Conservation (phyloP, 2,113 vertebrate species). For the Harpagus bidentatus region DNA sequence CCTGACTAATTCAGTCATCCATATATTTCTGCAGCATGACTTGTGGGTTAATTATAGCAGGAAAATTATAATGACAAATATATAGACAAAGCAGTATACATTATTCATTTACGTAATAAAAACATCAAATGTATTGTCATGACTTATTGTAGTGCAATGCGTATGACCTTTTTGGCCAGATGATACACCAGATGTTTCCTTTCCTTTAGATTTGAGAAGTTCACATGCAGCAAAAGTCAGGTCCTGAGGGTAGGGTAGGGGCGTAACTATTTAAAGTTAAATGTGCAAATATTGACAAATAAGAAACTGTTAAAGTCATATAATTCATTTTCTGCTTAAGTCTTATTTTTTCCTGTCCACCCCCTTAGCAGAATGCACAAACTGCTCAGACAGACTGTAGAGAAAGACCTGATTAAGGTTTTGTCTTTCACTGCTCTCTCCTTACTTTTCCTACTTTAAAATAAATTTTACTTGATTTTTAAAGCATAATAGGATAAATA, state of each 20-base stretch:
- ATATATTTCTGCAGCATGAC: slow-evolving; percentile 55
- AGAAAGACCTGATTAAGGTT: neutral
- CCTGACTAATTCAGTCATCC: slow-evolving; percentile 46
- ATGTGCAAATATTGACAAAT: neutral
- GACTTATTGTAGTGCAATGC: slow-evolving; percentile 49
- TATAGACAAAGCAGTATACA: slow-evolving; percentile 44
- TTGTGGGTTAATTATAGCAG: slow-evolving; percentile 63
- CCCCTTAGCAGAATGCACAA: neutral
- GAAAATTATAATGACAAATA: slow-evolving; percentile 61
- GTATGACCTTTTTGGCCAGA: slow-evolving; percentile 17
- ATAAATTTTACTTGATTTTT: neutral
- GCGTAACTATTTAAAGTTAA: neutral
- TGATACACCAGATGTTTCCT: slow-evolving; percentile 72
- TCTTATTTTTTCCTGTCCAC: neutral
- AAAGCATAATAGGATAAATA: neutral
- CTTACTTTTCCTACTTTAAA: neutral
- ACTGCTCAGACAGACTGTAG: neutral
- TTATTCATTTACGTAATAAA: slow-evolving; percentile 74
- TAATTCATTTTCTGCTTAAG: neutral
- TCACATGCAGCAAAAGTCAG: slow-evolving; percentile 20
- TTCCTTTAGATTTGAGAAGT: slow-evolving; percentile 1
- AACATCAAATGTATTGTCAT: slow-evolving; percentile 30
- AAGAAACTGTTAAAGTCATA: neutral
- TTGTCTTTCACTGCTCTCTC: neutral
- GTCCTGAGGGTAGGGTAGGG: neutral